Evolutionary conservation across 2,888 invertebrate genomes (phyloP).

Genomic region (Nasonovia ribisnigri): DNA sequence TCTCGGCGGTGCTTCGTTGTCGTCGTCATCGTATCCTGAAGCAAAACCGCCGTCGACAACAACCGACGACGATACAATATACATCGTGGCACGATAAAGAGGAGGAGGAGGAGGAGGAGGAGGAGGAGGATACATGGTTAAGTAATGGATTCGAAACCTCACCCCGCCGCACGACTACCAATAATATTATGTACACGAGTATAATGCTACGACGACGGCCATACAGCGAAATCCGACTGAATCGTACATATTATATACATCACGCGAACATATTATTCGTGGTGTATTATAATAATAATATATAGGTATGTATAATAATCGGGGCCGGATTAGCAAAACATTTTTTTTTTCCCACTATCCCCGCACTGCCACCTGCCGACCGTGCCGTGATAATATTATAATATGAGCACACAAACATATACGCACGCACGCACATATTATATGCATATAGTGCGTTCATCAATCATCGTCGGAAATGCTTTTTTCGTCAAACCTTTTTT

Average conservation of each 20-base stretch:
- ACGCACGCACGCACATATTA: not conserved
- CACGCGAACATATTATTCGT: constrained; percentile 7
- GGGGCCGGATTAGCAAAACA: constrained; percentile 55
- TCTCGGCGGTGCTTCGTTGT: not conserved
- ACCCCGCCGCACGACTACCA: not conserved
- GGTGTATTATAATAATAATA: not conserved
- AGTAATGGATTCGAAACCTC: constrained; percentile 56
- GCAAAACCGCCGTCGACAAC: not conserved
- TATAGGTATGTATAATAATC: constrained; percentile 36
- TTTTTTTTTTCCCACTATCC: constrained; percentile 44
- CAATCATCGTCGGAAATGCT: constrained; percentile 56
- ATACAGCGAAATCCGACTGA: not conserved
- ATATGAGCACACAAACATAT: not conserved
- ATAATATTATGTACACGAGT: not conserved
- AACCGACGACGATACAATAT: not conserved
- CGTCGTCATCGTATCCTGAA: not conserved
- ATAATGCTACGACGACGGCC: not conserved
- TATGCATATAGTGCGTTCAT: constrained; percentile 38
- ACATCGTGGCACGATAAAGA: not conserved
- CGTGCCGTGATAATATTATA: not conserved
- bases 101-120: not conserved
- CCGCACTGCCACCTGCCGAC: not conserved
- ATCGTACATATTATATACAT: constrained; percentile 11
- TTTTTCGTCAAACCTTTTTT: constrained; percentile 37
- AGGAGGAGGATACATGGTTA: not conserved